Evolutionary conservation across 2,888 invertebrate genomes (phyloP).

Genomic region (Harmothoe impar): DNA sequence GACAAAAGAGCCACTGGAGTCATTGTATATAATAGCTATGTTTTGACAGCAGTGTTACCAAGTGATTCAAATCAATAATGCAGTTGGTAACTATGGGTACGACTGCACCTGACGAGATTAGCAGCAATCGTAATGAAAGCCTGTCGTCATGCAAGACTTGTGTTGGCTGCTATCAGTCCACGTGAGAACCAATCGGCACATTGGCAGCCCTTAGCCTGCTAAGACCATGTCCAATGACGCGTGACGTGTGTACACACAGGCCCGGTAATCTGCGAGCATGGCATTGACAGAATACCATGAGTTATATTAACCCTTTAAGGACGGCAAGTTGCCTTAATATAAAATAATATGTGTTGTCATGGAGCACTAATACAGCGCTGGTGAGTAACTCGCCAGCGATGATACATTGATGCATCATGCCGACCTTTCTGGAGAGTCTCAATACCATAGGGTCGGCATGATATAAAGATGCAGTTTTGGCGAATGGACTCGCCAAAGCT

Average conservation of each 20-base stretch:
- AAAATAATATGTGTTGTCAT: no score
- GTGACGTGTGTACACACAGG: neutral
- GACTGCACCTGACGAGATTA: neutral
- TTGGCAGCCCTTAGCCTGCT: neutral
- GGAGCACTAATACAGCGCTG: no score
- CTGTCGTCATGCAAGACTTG: slow-evolving; percentile 32
- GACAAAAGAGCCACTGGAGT: no score
- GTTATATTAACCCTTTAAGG: no score
- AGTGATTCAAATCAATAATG: neutral
- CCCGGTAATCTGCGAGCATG: neutral
- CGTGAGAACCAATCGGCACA: slow-evolving; percentile 1
- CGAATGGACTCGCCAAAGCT: no score
- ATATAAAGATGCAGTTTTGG: no score
- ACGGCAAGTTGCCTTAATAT: no score
- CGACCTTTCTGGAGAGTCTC: no score
- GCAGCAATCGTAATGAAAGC: neutral
- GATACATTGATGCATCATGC: no score
- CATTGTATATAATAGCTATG: no score
- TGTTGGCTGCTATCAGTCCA: neutral
- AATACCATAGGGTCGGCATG: no score
- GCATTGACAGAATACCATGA: neutral
- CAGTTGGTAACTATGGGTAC: neutral
- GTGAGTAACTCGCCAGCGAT: no score
- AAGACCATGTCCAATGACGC: neutral
- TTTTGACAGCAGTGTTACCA: neutral